Conservation (phyloP, 92 coral and sea anemone genomes). For the Umimayanthus kanabou region DNA sequence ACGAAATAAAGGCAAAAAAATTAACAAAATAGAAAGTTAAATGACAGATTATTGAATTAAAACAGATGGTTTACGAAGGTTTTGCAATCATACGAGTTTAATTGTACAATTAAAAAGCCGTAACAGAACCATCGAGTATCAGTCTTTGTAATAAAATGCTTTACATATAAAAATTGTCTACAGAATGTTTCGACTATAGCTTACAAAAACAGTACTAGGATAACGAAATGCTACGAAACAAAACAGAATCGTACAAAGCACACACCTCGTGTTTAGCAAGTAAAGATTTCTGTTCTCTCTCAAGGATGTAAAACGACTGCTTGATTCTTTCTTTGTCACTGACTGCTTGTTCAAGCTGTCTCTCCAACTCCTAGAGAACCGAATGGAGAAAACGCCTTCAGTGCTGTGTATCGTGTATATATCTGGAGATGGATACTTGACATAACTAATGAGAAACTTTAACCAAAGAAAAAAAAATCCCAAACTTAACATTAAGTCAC, state of each 20-base stretch:
- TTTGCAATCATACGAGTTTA: no score
- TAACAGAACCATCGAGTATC: no score
- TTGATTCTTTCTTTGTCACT: slow-evolving; percentile 59
- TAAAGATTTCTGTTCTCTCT: slow-evolving; percentile 59
- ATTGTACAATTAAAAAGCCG: no score
- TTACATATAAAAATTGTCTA: no score
- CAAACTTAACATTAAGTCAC: not conserved
- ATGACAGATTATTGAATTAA: no score
- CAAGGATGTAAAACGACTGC: slow-evolving; percentile 57
- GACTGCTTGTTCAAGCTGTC: slow-evolving; percentile 42
- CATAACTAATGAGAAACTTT: no score
- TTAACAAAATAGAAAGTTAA: no score
- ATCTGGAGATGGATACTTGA: no score
- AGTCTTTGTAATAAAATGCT: no score
- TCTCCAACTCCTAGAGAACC: slow-evolving; percentile 47
- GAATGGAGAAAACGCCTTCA: not conserved
- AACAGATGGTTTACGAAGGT: no score
- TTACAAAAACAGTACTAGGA: not conserved
- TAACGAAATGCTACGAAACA: slow-evolving; percentile 22
- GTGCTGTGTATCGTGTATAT: not conserved
- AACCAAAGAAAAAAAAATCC: not conserved
- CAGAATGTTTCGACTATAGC: no score
- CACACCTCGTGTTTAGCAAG: slow-evolving; percentile 60
- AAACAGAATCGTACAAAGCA: not conserved
- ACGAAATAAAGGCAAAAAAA: no score